Evolutionary conservation across 2,888 invertebrate species (phyloP).

Genomic region (Ctena decussata): DNA sequence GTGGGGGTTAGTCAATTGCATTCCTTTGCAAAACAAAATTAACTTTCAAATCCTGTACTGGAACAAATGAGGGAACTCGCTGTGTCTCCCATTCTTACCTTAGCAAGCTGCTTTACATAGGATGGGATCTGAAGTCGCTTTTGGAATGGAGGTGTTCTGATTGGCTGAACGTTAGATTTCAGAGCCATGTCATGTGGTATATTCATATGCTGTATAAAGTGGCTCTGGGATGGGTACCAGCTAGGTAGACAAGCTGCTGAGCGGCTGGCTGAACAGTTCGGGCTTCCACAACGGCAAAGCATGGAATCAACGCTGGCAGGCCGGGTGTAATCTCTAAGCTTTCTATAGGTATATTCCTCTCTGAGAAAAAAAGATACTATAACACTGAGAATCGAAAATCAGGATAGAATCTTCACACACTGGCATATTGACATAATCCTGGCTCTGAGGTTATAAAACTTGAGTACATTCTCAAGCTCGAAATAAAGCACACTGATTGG

Average conservation of each 20-base stretch:
- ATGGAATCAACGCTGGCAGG: neutral
- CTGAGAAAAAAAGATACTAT: too few species aligned
- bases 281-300: constrained; percentile 40
- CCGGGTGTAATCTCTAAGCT: constrained; percentile 25
- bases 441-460: too few species aligned
- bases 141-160: neutral
- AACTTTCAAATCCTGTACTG: too few species aligned
- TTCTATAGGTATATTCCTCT: constrained; percentile 66
- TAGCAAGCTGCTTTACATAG: neutral
- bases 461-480: too few species aligned
- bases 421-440: too few species aligned
- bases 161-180: neutral
- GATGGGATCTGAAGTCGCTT: neutral
- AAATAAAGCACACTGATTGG: too few species aligned
- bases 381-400: too few species aligned
- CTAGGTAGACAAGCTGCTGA: constrained; percentile 28
- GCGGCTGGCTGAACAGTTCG: neutral
- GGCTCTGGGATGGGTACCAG: constrained; percentile 48
- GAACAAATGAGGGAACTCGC: too few species aligned
- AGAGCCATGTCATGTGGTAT: neutral
- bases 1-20: too few species aligned
- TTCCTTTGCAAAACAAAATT: too few species aligned
- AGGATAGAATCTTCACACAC: too few species aligned
- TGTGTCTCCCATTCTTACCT: too few species aligned
- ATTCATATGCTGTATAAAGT: neutral